These are phyloP conservation scores for Chrosomus eos DNA, from an alignment of 2,797 vertebrate species.

Conservation along the genomic window DNA sequence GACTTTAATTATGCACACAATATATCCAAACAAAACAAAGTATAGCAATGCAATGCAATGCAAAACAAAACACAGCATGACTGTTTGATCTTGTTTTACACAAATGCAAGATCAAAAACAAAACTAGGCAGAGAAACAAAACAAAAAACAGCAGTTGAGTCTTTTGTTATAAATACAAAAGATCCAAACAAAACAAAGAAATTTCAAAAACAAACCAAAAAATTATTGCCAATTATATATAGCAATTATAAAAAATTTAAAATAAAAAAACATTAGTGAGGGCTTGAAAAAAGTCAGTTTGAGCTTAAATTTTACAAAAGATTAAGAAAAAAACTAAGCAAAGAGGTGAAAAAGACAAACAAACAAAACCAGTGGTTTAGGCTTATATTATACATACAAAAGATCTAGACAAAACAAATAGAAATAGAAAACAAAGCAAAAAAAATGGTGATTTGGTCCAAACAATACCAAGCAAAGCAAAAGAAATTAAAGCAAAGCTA, in stretches of 20 bases:
- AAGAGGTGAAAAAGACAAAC: neutral
- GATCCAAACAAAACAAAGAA: neutral
- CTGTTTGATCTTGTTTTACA: neutral
- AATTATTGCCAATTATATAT: neutral
- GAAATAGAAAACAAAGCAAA: neutral
- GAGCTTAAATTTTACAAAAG: neutral
- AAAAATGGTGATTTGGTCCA: neutral
- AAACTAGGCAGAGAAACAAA: neutral
- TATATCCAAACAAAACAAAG: neutral
- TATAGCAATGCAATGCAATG: neutral
- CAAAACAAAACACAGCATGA: neutral
- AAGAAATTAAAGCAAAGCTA: neutral
- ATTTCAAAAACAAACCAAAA: neutral
- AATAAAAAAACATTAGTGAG: neutral
- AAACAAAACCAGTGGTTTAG: neutral
- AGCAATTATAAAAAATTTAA: neutral
- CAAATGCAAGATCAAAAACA: neutral
- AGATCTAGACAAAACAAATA: neutral
- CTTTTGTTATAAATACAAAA: neutral
- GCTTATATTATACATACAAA: neutral
- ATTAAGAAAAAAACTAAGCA: neutral
- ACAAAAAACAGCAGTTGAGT: neutral
- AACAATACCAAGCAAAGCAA: neutral
- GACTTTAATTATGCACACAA: neutral
- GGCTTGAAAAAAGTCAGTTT: neutral